A percentile compares a stretch with the other conserved stretches of the same genome.
Evolutionary conservation across 2,113 vertebrate genomes (phyloP).

Genomic region (human (Homo sapiens)): GRCh38 chr15:52523501-52524000

Average conservation of each 20-base stretch:
- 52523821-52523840: background rate
- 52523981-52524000: constrained; percentile 29
- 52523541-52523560: background rate
- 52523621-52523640: background rate
- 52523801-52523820: background rate
- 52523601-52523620: background rate
- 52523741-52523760: background rate
- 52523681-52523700: background rate
- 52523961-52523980: constrained; percentile 3
- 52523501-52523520: background rate
- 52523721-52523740: background rate
- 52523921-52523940: constrained; percentile 29
- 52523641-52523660: background rate
- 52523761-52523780: background rate
- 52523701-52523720: background rate
- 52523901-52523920: background rate
- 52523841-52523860: background rate
- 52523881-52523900: constrained; percentile 12
- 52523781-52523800: background rate
- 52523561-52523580: background rate
- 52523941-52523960: constrained; percentile 21
- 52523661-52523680: background rate
- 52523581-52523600: background rate
- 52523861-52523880: background rate
- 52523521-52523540: background rate